Evolutionary conservation across 2,888 invertebrate genomes (phyloP).

Genomic region (Parnassius mnemosyne): DNA sequence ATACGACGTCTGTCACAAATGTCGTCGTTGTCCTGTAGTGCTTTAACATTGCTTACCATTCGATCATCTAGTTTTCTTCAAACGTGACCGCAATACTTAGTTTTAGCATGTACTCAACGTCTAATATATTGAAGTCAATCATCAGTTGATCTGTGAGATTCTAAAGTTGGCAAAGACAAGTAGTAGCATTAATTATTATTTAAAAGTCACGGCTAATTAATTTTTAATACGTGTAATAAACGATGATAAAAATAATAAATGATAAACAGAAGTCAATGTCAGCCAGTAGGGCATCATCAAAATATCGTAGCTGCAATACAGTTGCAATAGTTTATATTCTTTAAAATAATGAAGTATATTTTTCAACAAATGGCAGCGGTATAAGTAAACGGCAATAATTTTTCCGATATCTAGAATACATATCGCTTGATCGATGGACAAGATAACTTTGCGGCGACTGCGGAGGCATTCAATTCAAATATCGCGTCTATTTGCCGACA

Average conservation of each 20-base stretch:
- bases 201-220: no score
- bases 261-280: no score
- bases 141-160: no score
- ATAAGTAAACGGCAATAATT: constrained; percentile 41
- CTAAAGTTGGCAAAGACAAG: no score
- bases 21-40: constrained; percentile 36
- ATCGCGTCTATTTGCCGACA: constrained; percentile 63
- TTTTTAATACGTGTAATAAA: no score
- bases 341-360: constrained; percentile 27
- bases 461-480: constrained; percentile 76
- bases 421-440: constrained; percentile 65
- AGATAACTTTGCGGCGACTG: constrained; percentile 60
- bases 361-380: constrained; percentile 33
- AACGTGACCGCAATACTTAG: constrained; percentile 30
- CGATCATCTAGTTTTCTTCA: constrained; percentile 33
- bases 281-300: not conserved
- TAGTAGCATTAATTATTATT: no score
- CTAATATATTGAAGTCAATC: no score
- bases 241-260: no score
- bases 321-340: constrained; percentile 30
- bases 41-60: constrained; percentile 38
- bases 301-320: not conserved
- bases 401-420: constrained; percentile 49
- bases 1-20: constrained; percentile 34
- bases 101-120: no score